A percentile compares a stretch with the other conserved stretches of the same genome.
These are phyloP conservation scores for Ornithorhynchus anatinus DNA, from an alignment of 2,113 vertebrate genomes.

Conservation along the genomic window DNA sequence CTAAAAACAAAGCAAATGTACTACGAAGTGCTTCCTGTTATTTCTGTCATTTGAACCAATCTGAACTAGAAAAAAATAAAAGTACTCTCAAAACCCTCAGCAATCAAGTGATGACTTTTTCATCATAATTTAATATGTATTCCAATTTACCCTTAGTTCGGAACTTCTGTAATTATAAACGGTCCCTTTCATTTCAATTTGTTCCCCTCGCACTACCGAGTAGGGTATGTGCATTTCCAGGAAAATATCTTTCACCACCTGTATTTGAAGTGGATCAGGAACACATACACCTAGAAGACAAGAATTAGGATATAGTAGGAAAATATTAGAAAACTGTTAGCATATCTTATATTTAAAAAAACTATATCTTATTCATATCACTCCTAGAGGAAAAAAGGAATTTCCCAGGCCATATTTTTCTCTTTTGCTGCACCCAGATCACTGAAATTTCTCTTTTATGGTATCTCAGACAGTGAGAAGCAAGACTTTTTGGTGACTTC, in stretches of 20 bases:
- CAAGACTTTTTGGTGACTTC: too few species aligned
- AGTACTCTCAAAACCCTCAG: too few species aligned
- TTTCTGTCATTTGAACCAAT: too few species aligned
- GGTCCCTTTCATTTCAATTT: slow-evolving; percentile 83
- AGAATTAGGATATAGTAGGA: slow-evolving; percentile 13
- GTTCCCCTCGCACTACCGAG: slow-evolving; percentile 90
- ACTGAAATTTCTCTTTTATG: slow-evolving; percentile 5
- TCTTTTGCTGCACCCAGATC: not conserved
- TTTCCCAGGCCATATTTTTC: not conserved
- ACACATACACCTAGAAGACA: slow-evolving; percentile 83
- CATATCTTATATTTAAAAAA: not conserved
- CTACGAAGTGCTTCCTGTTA: too few species aligned
- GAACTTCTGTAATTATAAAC: slow-evolving; percentile 81
- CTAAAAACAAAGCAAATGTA: too few species aligned
- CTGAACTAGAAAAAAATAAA: too few species aligned
- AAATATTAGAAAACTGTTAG: not conserved
- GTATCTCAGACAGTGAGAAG: too few species aligned
- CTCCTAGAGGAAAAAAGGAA: slow-evolving; percentile 1
- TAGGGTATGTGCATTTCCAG: slow-evolving; percentile 86
- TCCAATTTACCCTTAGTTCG: slow-evolving; percentile 55
- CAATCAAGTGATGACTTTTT: too few species aligned
- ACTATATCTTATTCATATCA: not conserved
- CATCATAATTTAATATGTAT: not conserved
- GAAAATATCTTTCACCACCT: slow-evolving; percentile 78
- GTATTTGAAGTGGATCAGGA: slow-evolving; percentile 72